Evolutionary conservation across 2,113 vertebrate species (phyloP).

Genomic region (Protomyctophum bolini): DNA sequence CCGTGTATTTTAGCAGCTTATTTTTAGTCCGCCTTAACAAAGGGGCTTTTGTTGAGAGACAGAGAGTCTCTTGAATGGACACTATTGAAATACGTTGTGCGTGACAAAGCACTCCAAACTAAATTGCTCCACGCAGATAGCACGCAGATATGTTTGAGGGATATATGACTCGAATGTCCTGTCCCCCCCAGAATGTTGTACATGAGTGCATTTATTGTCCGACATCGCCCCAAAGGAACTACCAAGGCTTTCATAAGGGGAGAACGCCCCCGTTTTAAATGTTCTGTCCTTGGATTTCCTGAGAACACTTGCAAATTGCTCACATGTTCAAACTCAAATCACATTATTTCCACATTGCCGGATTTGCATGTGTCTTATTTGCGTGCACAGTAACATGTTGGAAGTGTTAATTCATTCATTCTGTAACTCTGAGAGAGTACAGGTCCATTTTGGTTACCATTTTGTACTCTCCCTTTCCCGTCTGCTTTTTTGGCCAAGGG

Average conservation of each 20-base stretch:
- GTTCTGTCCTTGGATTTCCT: conserved; percentile 11
- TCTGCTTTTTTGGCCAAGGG: too few relatives aligned
- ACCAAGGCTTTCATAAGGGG: conserved; percentile 33
- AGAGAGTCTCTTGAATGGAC: background rate
- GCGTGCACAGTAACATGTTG: background rate
- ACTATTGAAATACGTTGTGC: conserved; percentile 2
- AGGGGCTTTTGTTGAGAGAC: conserved; percentile 35
- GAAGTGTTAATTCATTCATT: background rate
- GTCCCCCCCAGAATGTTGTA: conserved; percentile 47
- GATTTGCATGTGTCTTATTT: conserved; percentile 38
- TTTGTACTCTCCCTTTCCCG: too few relatives aligned
- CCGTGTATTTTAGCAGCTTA: conserved; percentile 30
- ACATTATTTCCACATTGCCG: conserved; percentile 58
- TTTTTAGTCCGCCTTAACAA: conserved; percentile 44
- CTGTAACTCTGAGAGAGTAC: too few relatives aligned
- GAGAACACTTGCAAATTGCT: conserved; percentile 18
- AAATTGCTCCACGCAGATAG: conserved; percentile 41
- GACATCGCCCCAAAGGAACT: conserved; percentile 16
- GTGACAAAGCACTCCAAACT: conserved; percentile 4
- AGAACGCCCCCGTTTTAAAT: conserved; percentile 21
- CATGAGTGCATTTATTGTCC: conserved; percentile 21
- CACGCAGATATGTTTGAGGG: conserved; percentile 24
- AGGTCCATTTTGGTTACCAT: too few relatives aligned
- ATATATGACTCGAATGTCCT: conserved; percentile 42
- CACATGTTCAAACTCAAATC: conserved; percentile 23